Evolutionary conservation across 2,797 vertebrate genomes (phyloP), one percentile per base, ranked within the genome.

Genomic region (Apogon talboti): DNA sequence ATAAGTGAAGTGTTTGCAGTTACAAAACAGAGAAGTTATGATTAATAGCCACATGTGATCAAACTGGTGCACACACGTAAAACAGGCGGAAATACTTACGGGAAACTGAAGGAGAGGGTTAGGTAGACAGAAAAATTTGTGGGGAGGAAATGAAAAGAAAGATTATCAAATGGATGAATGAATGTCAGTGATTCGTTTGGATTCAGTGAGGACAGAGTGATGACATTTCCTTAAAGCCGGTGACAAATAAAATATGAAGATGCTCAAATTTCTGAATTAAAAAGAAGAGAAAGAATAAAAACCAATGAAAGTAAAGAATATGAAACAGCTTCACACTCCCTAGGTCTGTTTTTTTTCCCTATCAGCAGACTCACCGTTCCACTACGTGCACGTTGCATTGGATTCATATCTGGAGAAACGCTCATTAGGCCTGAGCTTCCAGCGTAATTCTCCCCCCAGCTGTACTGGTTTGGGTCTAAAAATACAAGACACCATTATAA

Each of bases 381-480:
- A 45, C 97, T 99, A 21, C 96, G 92, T 0, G 95, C 93, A 7
- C 97, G 92, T 73, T 97, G 97, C 87, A 97, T 90, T 0, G 96
- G 98, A 83, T 94, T 95, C 74, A 98, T 86, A 2, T 98, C 98
- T 0, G 97, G 98, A 7, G 97, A 96, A 0, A 96, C 93, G 76
- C 97, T 99, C 96, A 98, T 97, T 10, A 99, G 94, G 18, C 98
- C 98, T 0, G 97, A 99, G 80, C 98, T 99, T 41, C 97, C 96
- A 0, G 97, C 97, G 0, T 99, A 99, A 76, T 99, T 99, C 82
- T 99, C 98, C n/a, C 96, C 98, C 98, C 98, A 99, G 49, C 98
- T 98, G 85, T 99, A 99, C 92, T 98, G 96, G 88, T 99, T 96
- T 14, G 98, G 97, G 93, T 99, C 98, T 99, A 74, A 2, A 28